Base-by-base conservation (phyloP, 2,113 vertebrate genomes). In the Polyodon spathula region DNA sequence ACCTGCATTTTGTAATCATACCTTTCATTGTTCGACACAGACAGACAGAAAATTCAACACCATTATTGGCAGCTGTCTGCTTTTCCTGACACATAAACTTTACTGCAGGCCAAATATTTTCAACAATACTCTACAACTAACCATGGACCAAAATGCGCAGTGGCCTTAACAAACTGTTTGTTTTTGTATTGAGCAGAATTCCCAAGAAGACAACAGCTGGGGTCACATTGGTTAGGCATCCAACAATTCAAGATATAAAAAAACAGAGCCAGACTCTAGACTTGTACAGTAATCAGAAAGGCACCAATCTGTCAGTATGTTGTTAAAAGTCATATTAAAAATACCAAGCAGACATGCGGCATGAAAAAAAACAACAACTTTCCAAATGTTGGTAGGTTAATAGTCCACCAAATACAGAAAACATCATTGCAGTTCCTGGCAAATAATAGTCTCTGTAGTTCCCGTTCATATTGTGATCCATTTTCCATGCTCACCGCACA, bases 331-430 rank as follows among this genome's bases (percentile, higher is more conserved):
- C 27, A 27, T 27, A 27, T 27, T 27, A 27, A 56, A 16, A 42
- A 60, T 40, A 11, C 5, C 27, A 12, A 40, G n/a, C 39, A 70
- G 43, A 62, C 43, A 66, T 41, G 66, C 60, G 58, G 54, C 58
- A 75, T 78, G 80, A 70, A 78, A 81, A 81, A 78, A 81, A 79
- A 76, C 66, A 59, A 17, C 61, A 68, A 50, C 40, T 15, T 59
- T 27, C 27, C 3, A 27, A 27, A 27, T 27, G 27, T 27, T 27
- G 27, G 27, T 27, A 27, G 27, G 27, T 27, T 27, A 27, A 27
- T 27, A 27, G 27, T 27, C 27, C 27, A 27, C 27, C 27, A 27
- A 27, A 27, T 27, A 27, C 27, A 27, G 56, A 54, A 71, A 12
- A 58, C 48, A 27, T 40, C 15, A 39, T 11, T 6, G 6, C 11